Percentiles rank a stretch among this genome's conserved stretches.
phyloP scores from a whole-genome alignment of 2,113 vertebrate species.

The Triplophysa rosa region DNA sequence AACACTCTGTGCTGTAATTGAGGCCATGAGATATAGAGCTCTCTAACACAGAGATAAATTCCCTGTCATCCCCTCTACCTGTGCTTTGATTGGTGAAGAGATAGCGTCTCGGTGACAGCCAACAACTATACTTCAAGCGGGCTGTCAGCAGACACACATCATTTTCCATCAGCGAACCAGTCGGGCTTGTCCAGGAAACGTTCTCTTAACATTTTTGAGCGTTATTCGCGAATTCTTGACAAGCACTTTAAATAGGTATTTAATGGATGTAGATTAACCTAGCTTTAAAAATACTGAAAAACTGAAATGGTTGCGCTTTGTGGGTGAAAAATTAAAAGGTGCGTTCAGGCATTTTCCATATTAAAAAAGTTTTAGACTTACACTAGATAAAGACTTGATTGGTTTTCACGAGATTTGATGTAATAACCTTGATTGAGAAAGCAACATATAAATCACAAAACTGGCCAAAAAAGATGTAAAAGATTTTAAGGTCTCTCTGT shows the following conservation, averaged over 20 bases:
- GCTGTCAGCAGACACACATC: slow-evolving; percentile 35
- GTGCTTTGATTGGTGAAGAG: slow-evolving; percentile 30
- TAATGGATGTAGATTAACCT: slow-evolving; percentile 26
- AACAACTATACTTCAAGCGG: slow-evolving; percentile 28
- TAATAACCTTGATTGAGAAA: too few relatives aligned
- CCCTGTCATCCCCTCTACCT: slow-evolving; percentile 28
- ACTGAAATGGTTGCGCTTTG: background rate
- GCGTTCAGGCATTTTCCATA: too few relatives aligned
- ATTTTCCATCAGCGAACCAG: slow-evolving; percentile 39
- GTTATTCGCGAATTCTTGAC: slow-evolving; percentile 15
- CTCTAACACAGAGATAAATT: slow-evolving; percentile 39
- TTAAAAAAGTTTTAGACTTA: too few relatives aligned
- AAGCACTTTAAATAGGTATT: slow-evolving; percentile 22
- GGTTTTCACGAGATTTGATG: too few relatives aligned
- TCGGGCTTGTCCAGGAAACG: slow-evolving; percentile 6
- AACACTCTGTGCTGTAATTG: slow-evolving; percentile 37
- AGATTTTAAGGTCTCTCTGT: too few relatives aligned
- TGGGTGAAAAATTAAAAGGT: background rate
- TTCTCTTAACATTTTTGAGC: slow-evolving; percentile 18
- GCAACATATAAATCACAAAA: too few relatives aligned
- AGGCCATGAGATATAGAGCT: slow-evolving; percentile 43
- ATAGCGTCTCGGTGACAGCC: slow-evolving; percentile 30
- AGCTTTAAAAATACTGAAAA: background rate
- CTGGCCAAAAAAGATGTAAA: too few relatives aligned
- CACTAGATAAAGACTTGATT: too few relatives aligned